Conservation (phyloP, 2,113 vertebrate species). For the Lethenteron reissneri region DNA sequence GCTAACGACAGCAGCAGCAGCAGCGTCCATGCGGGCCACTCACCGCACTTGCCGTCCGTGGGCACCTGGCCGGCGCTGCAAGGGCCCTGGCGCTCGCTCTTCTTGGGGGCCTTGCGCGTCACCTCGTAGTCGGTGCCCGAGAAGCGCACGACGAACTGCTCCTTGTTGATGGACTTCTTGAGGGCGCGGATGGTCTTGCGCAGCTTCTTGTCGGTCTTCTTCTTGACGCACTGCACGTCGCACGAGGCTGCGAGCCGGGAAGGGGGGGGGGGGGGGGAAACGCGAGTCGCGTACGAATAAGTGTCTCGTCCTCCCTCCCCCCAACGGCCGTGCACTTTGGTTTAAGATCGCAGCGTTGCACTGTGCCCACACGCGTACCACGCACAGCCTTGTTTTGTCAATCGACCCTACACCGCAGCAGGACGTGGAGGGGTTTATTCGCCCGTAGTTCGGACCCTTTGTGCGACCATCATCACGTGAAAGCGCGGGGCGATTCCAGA, state of each 20-base stretch:
- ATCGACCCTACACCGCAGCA: too few species aligned
- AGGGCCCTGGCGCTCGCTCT: constrained; percentile 24
- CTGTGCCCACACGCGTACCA: too few species aligned
- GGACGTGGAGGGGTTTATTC: too few species aligned
- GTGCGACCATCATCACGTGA: too few species aligned
- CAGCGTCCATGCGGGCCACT: constrained; percentile 18
- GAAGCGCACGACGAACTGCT: constrained; percentile 66
- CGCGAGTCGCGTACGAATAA: neutral
- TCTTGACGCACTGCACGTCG: constrained; percentile 46
- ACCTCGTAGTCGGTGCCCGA: constrained; percentile 45
- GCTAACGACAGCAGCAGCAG: neutral
- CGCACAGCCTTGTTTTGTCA: too few species aligned
- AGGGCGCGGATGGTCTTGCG: constrained; percentile 63
- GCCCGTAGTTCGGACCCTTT: too few species aligned
- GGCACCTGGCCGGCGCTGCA: constrained; percentile 43
- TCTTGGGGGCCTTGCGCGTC: constrained; percentile 27
- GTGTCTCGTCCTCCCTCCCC: too few species aligned
- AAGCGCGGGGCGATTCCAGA: too few species aligned
- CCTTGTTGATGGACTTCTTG: constrained; percentile 62
- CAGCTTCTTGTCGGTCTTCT: constrained; percentile 61
- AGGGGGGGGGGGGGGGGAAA: constrained; percentile 6
- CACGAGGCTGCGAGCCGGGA: constrained; percentile 47
- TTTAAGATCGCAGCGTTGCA: too few species aligned
- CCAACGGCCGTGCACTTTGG: too few species aligned
- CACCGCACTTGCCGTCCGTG: constrained; percentile 54